Evolutionary conservation across 2,113 vertebrate genomes (phyloP).

Genomic region (Sprattus sprattus): DNA sequence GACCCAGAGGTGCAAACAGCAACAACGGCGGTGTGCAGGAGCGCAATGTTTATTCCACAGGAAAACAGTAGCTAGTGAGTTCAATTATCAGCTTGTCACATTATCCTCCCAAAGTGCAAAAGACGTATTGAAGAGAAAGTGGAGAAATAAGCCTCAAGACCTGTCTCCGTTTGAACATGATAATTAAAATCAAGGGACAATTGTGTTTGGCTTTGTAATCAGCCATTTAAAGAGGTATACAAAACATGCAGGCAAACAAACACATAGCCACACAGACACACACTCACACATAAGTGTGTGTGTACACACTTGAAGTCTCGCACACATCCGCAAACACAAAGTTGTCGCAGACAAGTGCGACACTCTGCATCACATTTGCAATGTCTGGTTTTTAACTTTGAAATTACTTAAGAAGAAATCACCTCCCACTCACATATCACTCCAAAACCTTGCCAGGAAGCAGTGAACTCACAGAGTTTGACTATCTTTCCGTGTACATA

Average conservation of each 20-base stretch:
- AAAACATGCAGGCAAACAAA: constrained; percentile 16
- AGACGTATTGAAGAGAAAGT: constrained; percentile 42
- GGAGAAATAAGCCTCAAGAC: constrained; percentile 41
- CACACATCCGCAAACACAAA: constrained; percentile 18
- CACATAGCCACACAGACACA: neutral
- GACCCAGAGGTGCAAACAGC: constrained; percentile 1
- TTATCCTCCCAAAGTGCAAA: constrained; percentile 54
- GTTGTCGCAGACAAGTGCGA: constrained; percentile 17
- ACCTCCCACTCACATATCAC: constrained; percentile 66
- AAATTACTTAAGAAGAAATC: constrained; percentile 50
- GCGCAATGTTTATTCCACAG: constrained; percentile 49
- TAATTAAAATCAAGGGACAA: constrained; percentile 57
- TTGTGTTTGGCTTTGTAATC: constrained; percentile 50
- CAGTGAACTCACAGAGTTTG: constrained; percentile 46
- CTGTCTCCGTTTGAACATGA: constrained; percentile 50
- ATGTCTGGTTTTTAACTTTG: constrained; percentile 47
- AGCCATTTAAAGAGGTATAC: constrained; percentile 41
- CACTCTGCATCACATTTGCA: constrained; percentile 39
- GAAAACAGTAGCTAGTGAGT: constrained; percentile 55
- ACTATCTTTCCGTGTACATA: constrained; percentile 25
- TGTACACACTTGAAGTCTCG: constrained; percentile 22
- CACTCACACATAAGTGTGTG: neutral
- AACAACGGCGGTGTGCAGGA: constrained; percentile 27
- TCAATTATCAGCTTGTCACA: constrained; percentile 61
- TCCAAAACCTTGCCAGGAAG: constrained; percentile 45